A percentile compares a stretch with the other conserved stretches of the same genome.
phyloP scores from a whole-genome alignment of 1,140 invertebrate species.

The Wiebesia pumilae region DNA sequence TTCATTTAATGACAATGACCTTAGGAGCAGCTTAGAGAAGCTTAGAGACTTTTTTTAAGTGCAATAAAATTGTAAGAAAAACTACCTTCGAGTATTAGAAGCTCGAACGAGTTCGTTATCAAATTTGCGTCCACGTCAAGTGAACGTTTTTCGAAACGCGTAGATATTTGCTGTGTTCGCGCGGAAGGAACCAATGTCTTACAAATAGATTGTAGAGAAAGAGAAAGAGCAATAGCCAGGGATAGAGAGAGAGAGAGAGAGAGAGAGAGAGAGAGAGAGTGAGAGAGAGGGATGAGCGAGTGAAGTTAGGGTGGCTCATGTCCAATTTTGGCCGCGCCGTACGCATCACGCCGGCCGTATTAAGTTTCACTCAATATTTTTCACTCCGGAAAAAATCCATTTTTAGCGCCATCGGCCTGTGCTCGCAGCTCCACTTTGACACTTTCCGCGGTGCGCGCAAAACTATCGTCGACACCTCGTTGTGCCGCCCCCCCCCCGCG shows the following conservation, averaged over 20 bases:
- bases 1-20: no score
- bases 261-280: conserved; percentile 43
- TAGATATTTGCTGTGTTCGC: conserved; percentile 58
- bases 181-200: conserved; percentile 75
- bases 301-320: conserved; percentile 72
- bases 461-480: background rate
- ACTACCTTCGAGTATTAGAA: no score
- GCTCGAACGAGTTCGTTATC: background rate
- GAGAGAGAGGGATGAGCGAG: conserved; percentile 2
- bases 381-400: conserved; percentile 63
- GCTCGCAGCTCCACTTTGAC: background rate
- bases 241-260: conserved; percentile 53
- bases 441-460: background rate
- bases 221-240: conserved; percentile 47
- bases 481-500: no score
- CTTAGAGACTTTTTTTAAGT: no score
- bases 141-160: conserved; percentile 70
- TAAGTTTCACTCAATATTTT: conserved; percentile 75
- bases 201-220: conserved; percentile 74
- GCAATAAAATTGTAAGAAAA: no score
- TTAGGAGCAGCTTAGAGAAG: no score
- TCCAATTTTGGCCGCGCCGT: conserved; percentile 73
- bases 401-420: conserved; percentile 52
- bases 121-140: conserved; percentile 27
- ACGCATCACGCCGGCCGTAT: conserved; percentile 66